phyloP scores from a whole-genome alignment of 2,797 vertebrate species.

The Prunella strophiata region DNA sequence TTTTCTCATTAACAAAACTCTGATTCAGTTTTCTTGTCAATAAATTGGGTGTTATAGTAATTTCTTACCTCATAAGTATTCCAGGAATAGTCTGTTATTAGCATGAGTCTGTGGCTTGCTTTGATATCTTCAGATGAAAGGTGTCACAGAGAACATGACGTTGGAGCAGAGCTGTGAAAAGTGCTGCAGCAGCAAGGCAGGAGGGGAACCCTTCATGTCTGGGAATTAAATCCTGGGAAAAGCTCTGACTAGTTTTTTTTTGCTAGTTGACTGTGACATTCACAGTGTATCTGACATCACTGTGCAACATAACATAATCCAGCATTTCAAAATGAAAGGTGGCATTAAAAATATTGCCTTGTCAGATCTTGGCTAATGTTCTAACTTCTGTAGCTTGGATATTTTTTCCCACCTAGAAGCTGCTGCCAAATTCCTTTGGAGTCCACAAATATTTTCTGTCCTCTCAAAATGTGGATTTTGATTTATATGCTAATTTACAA shows the following conservation, averaged over 20 bases:
- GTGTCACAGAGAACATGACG: background rate
- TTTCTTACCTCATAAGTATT: background rate
- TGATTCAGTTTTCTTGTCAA: background rate
- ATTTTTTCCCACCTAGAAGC: background rate
- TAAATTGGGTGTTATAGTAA: background rate
- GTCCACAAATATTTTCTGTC: background rate
- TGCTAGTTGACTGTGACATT: background rate
- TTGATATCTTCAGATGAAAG: slow-evolving; percentile 6
- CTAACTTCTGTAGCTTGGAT: background rate
- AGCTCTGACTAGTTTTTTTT: background rate
- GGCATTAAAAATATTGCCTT: background rate
- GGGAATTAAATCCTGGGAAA: background rate
- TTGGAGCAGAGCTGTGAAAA: background rate
- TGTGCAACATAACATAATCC: background rate
- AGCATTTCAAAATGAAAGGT: background rate
- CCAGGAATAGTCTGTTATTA: background rate
- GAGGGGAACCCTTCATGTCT: background rate
- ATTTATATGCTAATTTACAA: background rate
- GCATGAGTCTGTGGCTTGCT: background rate
- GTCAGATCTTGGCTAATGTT: background rate
- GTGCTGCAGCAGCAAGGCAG: background rate
- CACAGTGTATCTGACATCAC: background rate
- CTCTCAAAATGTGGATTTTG: background rate
- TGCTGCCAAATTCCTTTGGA: background rate
- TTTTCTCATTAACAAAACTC: background rate